Base-by-base conservation (phyloP, 2,888 invertebrate species). In the Campoplex capitator region DNA sequence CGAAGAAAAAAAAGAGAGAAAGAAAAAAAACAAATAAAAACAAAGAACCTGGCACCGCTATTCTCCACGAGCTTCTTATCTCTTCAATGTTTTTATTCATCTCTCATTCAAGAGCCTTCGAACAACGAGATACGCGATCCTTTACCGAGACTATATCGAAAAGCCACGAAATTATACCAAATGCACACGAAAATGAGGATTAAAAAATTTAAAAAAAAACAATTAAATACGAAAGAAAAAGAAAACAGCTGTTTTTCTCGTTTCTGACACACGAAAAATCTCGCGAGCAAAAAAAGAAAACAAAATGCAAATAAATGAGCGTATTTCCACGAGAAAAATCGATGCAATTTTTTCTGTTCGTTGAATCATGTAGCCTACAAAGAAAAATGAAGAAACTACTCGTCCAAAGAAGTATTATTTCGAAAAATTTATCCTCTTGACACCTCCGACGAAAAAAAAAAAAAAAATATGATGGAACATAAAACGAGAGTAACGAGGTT, bases 71-170 rank as follows among this genome's bases (percentile, higher is more conserved):
- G 56, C 75, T 58, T 45, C 75, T 58, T 45, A 80, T 71, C 75
- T 48, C 56, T 16, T 38, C 54, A 23, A 73, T 73, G 67, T 62
- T 54, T 84, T 71, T 75, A 80, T 75, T 35, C n/a, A 65, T 84
- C 70, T 80, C 73, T 80, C 65, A 78, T 68, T 75, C 79, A 75
- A 58, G 62, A 67, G 65, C 35, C 35, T 82, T 68, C 58, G 74
- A 68, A 42, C 42, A 70, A 70, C 51, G 67, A 68, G 23, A 23
- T 23, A 23, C 13, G 75, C 76, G 23, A 68, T 76, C 62, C 23
- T 74, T 75, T 65, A 74, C 54, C 28, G n/a, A n/a, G 58, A 58
- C 56, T 13, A 28, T 7, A 28, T 7, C 58, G 18, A 65, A 42
- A 23, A 38, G 7, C 3, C 42, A 18, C 11, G 28, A 58, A 23